Base-by-base conservation (phyloP, 1,140 invertebrate species). In the Diorhabda sublineata region DNA sequence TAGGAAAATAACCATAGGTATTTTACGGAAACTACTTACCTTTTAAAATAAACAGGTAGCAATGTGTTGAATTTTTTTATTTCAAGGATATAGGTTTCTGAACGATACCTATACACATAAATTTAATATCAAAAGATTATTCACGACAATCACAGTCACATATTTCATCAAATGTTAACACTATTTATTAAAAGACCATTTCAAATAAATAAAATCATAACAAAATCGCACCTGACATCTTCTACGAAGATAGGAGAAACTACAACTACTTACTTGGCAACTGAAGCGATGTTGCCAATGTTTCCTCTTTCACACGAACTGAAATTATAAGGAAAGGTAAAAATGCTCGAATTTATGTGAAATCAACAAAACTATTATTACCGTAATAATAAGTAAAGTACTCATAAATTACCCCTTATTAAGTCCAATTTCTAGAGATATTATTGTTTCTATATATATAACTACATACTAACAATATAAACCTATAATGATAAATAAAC, bases 151-250 rank as follows among this genome's bases (percentile, higher is more conserved):
- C 44, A 62, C 61, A 44, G 61, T 11, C 61, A 62, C 61, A 62
- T 62, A 45, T 11, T 52, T 52, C 47, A 52, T n/a, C n/a, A 8
- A 52, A 52, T 52, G 6, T 52, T n/a, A 52, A 52, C 26, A 26
- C 26, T 52, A 52, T 52, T 11, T 44, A 43, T 6, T 62, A 44
- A 5, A 44, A 44, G 45, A 57, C 42, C 45, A 11, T 44, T 44
- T n/a, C 61, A 62, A 62, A 47, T 11, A 44, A 8, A 45, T 44
- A 43, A 62, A 62, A 62, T 62, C 61, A 62, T 62, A 62, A 62
- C 61, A 62, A 62, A 52, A 62, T 62, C 61, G 43, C 61, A 62
- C 61, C 61, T 62, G 61, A 62, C 61, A 11, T 42, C 52, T 62
- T 5, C 44, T 42, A 62, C 61, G 61, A 44, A 47, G 61, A 62